Evolutionary conservation across 2,797 vertebrate species (phyloP).

Genomic region (Dicrostonyx torquatus): DNA sequence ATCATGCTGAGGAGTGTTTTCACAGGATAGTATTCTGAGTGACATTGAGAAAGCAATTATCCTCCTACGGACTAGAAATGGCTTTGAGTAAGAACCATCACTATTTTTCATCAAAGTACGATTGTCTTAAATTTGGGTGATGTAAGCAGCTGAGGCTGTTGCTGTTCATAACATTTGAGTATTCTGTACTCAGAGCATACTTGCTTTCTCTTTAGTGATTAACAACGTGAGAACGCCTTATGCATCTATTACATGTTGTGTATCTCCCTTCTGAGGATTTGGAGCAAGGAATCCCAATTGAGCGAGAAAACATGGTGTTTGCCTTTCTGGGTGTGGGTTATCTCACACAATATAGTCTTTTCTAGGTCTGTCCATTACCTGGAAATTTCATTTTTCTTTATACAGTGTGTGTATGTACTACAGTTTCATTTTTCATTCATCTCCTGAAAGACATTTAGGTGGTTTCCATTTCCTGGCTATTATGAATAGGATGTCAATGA

Average conservation of each 20-base stretch:
- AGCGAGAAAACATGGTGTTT: neutral
- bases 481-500: neutral
- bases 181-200: neutral
- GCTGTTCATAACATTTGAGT: conserved; percentile 24
- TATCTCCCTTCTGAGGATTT: neutral
- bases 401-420: too few relatives aligned
- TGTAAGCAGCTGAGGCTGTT: neutral
- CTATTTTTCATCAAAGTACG: neutral
- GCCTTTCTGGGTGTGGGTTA: neutral
- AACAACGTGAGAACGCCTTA: neutral
- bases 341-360: neutral
- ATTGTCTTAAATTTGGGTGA: neutral
- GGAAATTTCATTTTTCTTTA: neutral
- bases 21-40: neutral
- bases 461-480: neutral
- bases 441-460: neutral
- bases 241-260: neutral
- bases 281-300: neutral
- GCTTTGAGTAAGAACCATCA: neutral
- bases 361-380: neutral
- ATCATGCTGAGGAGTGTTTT: neutral
- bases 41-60: neutral
- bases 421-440: neutral
- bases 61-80: neutral
- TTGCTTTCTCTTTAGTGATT: neutral